Conservation (phyloP, 2,888 invertebrate genomes). For the Hybos culiciformis region DNA sequence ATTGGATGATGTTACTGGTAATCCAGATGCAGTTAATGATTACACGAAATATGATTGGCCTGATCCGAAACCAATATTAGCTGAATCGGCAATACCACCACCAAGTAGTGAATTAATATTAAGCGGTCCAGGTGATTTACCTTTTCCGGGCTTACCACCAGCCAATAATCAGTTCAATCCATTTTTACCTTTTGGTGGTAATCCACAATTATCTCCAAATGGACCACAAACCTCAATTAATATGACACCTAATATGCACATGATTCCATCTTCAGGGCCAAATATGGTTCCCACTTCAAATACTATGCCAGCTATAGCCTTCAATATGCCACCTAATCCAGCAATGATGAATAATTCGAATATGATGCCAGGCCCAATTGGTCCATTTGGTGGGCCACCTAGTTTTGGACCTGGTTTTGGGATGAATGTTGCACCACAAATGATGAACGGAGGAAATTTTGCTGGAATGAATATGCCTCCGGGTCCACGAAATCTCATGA, state of each 20-base stretch:
- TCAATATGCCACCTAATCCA: too few relatives aligned
- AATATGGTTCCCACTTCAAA: too few relatives aligned
- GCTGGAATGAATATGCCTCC: background rate
- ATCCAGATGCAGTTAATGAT: slow-evolving; percentile 67
- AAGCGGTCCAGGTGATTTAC: slow-evolving; percentile 10
- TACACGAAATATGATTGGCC: slow-evolving; percentile 69
- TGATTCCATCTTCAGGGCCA: background rate
- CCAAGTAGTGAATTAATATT: slow-evolving; percentile 23
- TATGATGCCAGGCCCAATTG: background rate
- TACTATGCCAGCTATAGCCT: too few relatives aligned
- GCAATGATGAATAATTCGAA: too few relatives aligned
- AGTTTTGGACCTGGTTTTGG: slow-evolving; percentile 19
- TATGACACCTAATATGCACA: slow-evolving; percentile 1
- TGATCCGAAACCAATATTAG: slow-evolving; percentile 70
- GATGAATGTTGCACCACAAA: background rate
- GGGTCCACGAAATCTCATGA: slow-evolving; percentile 5
- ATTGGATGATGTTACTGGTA: slow-evolving; percentile 73
- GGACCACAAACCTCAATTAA: slow-evolving; percentile 1
- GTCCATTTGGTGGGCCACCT: slow-evolving; percentile 17
- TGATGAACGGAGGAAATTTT: background rate
- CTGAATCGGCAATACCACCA: too few relatives aligned
- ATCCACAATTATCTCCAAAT: background rate
- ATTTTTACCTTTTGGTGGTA: slow-evolving; percentile 25
- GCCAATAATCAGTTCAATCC: slow-evolving; percentile 24
- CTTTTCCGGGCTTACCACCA: slow-evolving; percentile 14